A percentile compares a stretch with the other conserved stretches of the same genome.
phyloP scores from a whole-genome alignment of 2,888 invertebrate genomes.

The Leptarthrus brevirostris region DNA sequence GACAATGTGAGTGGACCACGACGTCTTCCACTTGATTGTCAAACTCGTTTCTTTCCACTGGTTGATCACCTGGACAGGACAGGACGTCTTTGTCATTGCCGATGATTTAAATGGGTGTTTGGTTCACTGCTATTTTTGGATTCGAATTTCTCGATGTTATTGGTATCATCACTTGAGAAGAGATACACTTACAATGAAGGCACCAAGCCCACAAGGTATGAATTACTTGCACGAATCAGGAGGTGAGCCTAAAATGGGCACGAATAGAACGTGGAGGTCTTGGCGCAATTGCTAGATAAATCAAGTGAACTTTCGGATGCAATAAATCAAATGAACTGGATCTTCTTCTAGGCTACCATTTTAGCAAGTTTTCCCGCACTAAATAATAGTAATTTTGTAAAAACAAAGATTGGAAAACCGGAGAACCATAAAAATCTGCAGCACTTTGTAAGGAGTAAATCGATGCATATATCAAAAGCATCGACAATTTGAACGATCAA shows the following conservation, averaged over 20 bases:
- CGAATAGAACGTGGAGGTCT: neutral
- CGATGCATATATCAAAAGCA: constrained; percentile 49
- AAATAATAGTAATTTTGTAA: constrained; percentile 8
- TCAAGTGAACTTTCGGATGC: constrained; percentile 1
- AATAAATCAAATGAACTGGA: neutral
- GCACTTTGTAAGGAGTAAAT: constrained; percentile 36
- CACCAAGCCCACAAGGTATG: neutral
- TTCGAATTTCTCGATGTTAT: neutral
- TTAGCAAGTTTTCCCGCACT: neutral
- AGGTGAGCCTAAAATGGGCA: neutral
- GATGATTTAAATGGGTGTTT: constrained; percentile 40
- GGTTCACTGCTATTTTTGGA: constrained; percentile 42
- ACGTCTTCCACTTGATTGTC: constrained; percentile 44
- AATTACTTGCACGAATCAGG: neutral
- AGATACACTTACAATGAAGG: neutral
- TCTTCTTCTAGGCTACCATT: constrained; percentile 18
- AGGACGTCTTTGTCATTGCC: constrained; percentile 34
- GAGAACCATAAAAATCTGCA: constrained; percentile 15
- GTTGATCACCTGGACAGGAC: constrained; percentile 40
- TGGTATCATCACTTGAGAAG: neutral
- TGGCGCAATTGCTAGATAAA: neutral
- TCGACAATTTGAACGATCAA: constrained; percentile 51
- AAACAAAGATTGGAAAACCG: constrained; percentile 14
- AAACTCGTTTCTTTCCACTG: constrained; percentile 44
- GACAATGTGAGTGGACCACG: constrained; percentile 27